Conservation (phyloP, 2,797 vertebrate genomes). For the Parambassis ranga region DNA sequence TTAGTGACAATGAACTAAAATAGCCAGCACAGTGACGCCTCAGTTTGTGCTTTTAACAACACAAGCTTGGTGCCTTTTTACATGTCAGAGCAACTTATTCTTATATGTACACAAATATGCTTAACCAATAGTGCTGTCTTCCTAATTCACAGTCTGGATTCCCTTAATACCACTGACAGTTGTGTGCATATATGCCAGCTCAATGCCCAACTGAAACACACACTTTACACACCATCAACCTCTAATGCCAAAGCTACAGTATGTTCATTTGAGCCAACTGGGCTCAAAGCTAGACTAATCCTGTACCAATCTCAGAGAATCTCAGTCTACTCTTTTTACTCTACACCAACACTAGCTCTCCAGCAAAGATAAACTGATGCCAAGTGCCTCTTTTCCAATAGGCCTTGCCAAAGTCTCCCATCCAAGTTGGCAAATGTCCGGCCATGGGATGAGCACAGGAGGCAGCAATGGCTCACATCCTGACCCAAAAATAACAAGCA, state of each 20-base stretch:
- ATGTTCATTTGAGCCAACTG: conserved; percentile 30
- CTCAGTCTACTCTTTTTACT: conserved; percentile 26
- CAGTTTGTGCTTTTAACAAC: too few relatives aligned
- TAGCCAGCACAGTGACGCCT: too few relatives aligned
- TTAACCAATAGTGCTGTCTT: conserved; percentile 15
- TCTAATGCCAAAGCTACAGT: conserved; percentile 25
- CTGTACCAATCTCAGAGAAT: conserved; percentile 20
- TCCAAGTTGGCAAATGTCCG: conserved; percentile 71
- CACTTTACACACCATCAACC: conserved; percentile 28
- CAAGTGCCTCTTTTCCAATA: conserved; percentile 68
- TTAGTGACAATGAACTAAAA: too few relatives aligned
- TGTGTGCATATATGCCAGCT: conserved; percentile 39
- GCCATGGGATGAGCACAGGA: conserved; percentile 63
- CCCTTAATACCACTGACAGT: conserved; percentile 19
- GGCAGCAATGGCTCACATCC: conserved; percentile 72
- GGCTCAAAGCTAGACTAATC: conserved; percentile 8
- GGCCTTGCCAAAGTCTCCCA: conserved; percentile 72
- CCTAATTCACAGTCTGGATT: conserved; percentile 18
- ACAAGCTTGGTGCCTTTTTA: too few relatives aligned
- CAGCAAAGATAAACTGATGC: conserved; percentile 40
- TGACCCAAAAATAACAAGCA: conserved; percentile 75
- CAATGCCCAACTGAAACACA: conserved; percentile 27
- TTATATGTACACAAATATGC: conserved; percentile 21
- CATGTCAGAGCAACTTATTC: background rate
- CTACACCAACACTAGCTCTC: conserved; percentile 44